These are phyloP conservation scores for Tetropium fuscum DNA, from an alignment of 2,888 invertebrate genomes.

Conservation along the genomic window DNA sequence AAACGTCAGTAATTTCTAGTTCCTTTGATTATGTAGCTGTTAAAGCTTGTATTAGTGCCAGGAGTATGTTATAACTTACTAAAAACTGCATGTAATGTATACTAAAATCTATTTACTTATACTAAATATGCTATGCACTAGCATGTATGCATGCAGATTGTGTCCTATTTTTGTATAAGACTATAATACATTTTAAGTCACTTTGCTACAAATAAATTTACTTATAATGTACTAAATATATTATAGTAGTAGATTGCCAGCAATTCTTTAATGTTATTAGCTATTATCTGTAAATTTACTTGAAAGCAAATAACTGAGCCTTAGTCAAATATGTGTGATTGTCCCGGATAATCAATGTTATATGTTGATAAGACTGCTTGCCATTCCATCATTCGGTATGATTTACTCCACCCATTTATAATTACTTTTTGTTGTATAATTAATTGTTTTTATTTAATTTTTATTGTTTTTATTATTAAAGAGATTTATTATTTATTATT, in stretches of 20 bases:
- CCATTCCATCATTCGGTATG: constrained; percentile 22
- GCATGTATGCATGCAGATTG: constrained; percentile 20
- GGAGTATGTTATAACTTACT: constrained; percentile 23
- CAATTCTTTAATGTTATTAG: too few species aligned
- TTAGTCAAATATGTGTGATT: constrained; percentile 2
- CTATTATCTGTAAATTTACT: not conserved
- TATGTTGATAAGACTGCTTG: constrained; percentile 25
- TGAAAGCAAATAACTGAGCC: not conserved
- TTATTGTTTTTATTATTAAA: constrained; percentile 26
- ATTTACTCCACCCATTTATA: constrained; percentile 13
- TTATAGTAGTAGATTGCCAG: too few species aligned
- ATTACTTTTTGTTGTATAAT: constrained; percentile 21
- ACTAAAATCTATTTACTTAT: constrained; percentile 15
- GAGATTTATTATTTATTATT: constrained; percentile 29
- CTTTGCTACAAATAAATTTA: too few species aligned
- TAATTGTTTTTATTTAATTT: constrained; percentile 22
- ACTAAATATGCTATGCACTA: constrained; percentile 16
- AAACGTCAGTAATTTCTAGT: not conserved
- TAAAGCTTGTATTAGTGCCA: constrained; percentile 34
- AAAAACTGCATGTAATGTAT: constrained; percentile 31
- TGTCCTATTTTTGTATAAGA: not conserved
- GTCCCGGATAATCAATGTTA: constrained; percentile 14
- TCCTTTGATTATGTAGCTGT: constrained; percentile 29
- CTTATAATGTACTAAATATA: too few species aligned
- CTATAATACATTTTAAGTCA: not conserved